Evolutionary conservation across 2,888 invertebrate genomes (phyloP).

Genomic region (Polyommatus iphigenia): DNA sequence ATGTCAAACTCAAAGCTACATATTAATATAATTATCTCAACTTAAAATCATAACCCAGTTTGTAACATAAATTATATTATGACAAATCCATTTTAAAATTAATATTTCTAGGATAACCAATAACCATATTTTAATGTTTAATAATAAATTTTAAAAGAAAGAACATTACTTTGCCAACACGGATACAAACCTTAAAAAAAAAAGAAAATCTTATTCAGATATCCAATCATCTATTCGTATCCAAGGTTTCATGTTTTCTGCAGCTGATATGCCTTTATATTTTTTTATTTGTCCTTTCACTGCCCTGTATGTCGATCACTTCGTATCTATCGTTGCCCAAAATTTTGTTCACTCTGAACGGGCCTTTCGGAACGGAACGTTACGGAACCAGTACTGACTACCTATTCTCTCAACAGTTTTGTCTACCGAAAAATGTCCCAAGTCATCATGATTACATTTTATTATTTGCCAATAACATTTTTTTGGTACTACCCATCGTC

Average conservation of each 20-base stretch:
- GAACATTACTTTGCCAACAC: too few relatives aligned
- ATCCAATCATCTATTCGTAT: slow-evolving; percentile 36
- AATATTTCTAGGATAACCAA: background rate
- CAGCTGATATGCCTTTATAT: slow-evolving; percentile 36
- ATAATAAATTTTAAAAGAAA: too few relatives aligned
- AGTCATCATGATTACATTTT: slow-evolving; percentile 42
- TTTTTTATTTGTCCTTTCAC: slow-evolving; percentile 35
- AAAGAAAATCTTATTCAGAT: too few relatives aligned
- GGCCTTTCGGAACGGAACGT: slow-evolving; percentile 37
- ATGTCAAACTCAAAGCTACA: background rate
- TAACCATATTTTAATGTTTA: background rate
- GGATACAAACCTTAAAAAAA: background rate
- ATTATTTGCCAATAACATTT: slow-evolving; percentile 44
- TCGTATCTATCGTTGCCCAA: slow-evolving; percentile 36
- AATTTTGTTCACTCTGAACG: slow-evolving; percentile 36
- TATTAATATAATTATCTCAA: too few relatives aligned
- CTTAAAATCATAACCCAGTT: too few relatives aligned
- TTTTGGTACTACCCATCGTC: slow-evolving; percentile 47
- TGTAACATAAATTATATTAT: too few relatives aligned
- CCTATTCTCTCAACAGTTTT: slow-evolving; percentile 26
- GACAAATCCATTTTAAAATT: background rate
- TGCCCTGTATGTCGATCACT: slow-evolving; percentile 35
- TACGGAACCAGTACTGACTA: slow-evolving; percentile 5
- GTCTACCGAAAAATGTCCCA: slow-evolving; percentile 36
- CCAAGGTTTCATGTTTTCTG: slow-evolving; percentile 40